phyloP scores from a whole-genome alignment of 2,888 invertebrate genomes.

The Drosophila peninsularis region DNA sequence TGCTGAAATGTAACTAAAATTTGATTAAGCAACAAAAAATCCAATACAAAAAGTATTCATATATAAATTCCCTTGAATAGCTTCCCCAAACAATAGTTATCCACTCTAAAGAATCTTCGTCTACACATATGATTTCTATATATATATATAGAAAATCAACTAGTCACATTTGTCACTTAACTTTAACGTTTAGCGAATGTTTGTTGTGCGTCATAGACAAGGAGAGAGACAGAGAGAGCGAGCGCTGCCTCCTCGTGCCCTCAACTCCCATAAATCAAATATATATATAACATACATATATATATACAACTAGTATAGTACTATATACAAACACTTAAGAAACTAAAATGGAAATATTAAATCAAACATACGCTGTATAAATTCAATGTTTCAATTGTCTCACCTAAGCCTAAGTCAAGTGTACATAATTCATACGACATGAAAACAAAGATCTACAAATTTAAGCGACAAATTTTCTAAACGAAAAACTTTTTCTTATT shows the following conservation, averaged over 20 bases:
- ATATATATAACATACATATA: not conserved
- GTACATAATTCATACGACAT: slow-evolving; percentile 59
- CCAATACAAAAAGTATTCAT: accelerated
- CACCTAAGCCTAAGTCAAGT: slow-evolving; percentile 64
- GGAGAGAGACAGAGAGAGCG: not conserved
- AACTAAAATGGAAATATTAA: slow-evolving; percentile 1
- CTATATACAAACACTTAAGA: slow-evolving; percentile 7
- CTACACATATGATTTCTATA: slow-evolving; percentile 17
- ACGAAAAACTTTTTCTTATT: not conserved
- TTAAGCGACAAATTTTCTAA: slow-evolving; percentile 29
- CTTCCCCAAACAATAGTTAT: not conserved
- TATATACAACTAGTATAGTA: slow-evolving; percentile 11
- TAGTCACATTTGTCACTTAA: slow-evolving; percentile 49
- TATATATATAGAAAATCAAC: slow-evolving; percentile 45
- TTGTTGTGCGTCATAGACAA: slow-evolving; percentile 57
- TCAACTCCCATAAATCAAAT: slow-evolving; percentile 11
- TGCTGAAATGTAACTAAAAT: too few species aligned
- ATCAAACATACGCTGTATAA: slow-evolving; percentile 56
- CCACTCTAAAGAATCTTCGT: not conserved
- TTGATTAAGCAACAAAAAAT: not conserved
- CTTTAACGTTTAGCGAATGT: slow-evolving; percentile 47
- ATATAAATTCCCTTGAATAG: not conserved
- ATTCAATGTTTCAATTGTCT: slow-evolving; percentile 33
- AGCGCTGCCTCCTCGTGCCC: slow-evolving; percentile 25
- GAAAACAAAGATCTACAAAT: slow-evolving; percentile 21